phyloP scores from a whole-genome alignment of 2,797 vertebrate genomes.

The Macropus fuliginosus region DNA sequence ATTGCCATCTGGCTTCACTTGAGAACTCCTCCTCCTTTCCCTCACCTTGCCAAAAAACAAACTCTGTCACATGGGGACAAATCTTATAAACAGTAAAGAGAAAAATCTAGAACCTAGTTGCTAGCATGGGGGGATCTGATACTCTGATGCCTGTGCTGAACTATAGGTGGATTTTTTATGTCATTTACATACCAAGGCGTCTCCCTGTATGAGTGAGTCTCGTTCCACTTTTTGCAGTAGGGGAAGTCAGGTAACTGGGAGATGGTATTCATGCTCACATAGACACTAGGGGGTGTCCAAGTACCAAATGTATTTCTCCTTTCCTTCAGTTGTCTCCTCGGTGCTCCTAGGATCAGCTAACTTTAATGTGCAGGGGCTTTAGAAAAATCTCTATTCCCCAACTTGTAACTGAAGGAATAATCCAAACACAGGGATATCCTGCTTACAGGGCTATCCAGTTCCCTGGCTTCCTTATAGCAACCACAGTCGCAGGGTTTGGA shows the following conservation, averaged over 20 bases:
- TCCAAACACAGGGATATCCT: constrained; percentile 53
- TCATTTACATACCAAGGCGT: neutral
- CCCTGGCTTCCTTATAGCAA: constrained; percentile 49
- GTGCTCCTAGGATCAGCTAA: constrained; percentile 66
- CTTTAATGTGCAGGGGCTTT: constrained; percentile 58
- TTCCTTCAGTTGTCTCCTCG: constrained; percentile 59
- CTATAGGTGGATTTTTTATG: neutral
- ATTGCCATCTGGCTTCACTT: constrained; percentile 7
- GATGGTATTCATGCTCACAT: constrained; percentile 46
- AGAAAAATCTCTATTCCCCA: constrained; percentile 62
- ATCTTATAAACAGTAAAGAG: constrained; percentile 27
- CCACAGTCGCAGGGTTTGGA: constrained; percentile 40
- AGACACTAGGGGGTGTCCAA: constrained; percentile 79
- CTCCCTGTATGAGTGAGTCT: neutral
- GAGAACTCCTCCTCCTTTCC: constrained; percentile 16
- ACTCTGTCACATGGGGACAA: constrained; percentile 32
- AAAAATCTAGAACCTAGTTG: constrained; percentile 16
- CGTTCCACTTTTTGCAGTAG: neutral
- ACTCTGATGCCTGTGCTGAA: neutral
- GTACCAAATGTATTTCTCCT: constrained; percentile 67
- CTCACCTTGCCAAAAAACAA: constrained; percentile 52
- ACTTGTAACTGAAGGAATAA: constrained; percentile 67
- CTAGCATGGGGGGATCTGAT: neutral
- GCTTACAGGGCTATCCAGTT: constrained; percentile 31
- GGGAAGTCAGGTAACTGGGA: constrained; percentile 48